These are phyloP conservation scores for Pocillopora damicornis DNA, from an alignment of 64 coral and sea anemone species.

Conservation along the genomic window DNA sequence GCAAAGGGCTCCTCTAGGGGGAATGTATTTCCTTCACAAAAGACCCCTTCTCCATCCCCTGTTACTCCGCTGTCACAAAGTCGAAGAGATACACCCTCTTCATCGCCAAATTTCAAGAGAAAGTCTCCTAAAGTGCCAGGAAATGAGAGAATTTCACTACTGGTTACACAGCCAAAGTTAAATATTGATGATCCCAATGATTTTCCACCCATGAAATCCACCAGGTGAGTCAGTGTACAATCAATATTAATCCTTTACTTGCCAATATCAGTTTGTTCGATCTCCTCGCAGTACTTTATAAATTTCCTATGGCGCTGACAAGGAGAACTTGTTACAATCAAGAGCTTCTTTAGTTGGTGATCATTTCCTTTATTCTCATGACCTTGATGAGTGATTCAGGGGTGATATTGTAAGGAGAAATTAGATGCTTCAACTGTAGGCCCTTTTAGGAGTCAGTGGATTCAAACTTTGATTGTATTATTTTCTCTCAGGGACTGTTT, in stretches of 20 bases:
- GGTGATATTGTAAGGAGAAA: too few relatives aligned
- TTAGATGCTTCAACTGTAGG: too few relatives aligned
- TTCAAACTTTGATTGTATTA: not conserved
- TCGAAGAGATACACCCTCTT: conserved; percentile 51
- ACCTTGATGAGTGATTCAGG: too few relatives aligned
- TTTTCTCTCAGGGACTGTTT: not conserved
- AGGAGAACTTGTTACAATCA: not conserved
- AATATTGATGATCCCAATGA: conserved; percentile 83
- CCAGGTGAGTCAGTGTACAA: conserved; percentile 9
- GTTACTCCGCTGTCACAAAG: conserved; percentile 12
- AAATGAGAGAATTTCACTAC: conserved; percentile 47
- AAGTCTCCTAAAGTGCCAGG: conserved; percentile 59
- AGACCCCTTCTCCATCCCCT: conserved; percentile 46
- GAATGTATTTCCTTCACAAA: conserved; percentile 28
- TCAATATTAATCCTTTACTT: not conserved
- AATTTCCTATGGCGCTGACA: not conserved
- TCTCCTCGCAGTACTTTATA: too few relatives aligned
- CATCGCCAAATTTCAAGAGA: conserved; percentile 54
- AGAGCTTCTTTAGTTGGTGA: too few relatives aligned
- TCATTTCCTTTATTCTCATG: too few relatives aligned
- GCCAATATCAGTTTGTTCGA: not conserved
- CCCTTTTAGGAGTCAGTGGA: too few relatives aligned
- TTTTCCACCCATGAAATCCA: conserved; percentile 68
- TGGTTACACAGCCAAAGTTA: conserved; percentile 28
- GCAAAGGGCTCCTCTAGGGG: conserved; percentile 36